Evolutionary conservation across 2,113 vertebrate species (phyloP), one percentile per base, ranked within the genome.

Genomic region (Cryptotis parvus): DNA sequence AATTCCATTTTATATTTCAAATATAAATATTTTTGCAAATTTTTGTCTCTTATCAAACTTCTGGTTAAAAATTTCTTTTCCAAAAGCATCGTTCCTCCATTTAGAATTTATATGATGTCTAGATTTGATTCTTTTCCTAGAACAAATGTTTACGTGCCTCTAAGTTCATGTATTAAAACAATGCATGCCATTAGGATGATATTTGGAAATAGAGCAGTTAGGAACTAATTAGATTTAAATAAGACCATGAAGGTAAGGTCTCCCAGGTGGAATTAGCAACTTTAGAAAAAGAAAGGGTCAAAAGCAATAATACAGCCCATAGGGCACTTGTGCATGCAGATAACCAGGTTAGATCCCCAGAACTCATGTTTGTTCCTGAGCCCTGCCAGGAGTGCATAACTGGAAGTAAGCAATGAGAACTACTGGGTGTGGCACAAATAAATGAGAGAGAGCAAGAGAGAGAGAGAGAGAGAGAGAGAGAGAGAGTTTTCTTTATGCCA

Each of bases 21-120:
- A n/a, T n/a, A n/a, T n/a, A n/a, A n/a, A n/a, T n/a, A n/a, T n/a
- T n/a, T n/a, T n/a, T n/a, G n/a, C n/a, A n/a, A n/a, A n/a, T 49
- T 49, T 49, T 49, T 49, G 45, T 14, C 45, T 49, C 45, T 7
- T 49, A 49, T 49, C 45, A 49, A 49, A 10, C 76, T 12, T 72
- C 55, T 84, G 12, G 18, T 75, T 94, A 75, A 4, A 16, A 65
- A 45, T 31, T 87, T 66, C 73, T 87, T 83, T 84, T n/a, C 73
- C 7, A 15, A 31, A 27, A 79, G 49, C 10, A 41, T 20, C 14
- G 22, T 66, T 73, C 31, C 31, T 69, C 5, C 4, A 6, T 76
- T 33, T 8, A 87, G 7, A 27, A 26, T 49, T 6, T 39, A 24
- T 61, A 24, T 43, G 4, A 68, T 39, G 24, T 9, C 33, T 74